Evolutionary conservation across 2,113 vertebrate species (phyloP).

Genomic region (Nannospalax galili): DNA sequence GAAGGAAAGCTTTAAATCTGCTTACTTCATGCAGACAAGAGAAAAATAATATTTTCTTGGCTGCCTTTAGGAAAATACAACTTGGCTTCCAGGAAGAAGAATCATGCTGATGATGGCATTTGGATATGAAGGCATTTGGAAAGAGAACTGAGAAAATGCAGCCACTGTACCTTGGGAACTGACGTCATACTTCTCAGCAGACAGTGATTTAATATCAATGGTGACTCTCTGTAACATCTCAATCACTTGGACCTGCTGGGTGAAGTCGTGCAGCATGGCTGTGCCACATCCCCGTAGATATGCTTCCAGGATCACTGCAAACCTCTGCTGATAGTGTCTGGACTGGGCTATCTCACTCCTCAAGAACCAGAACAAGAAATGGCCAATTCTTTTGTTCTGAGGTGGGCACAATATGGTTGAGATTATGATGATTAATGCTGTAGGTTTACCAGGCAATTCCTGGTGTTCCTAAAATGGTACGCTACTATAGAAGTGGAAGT

Average conservation of each 20-base stretch:
- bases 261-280: constrained; percentile 95
- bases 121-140: background rate
- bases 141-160: constrained; percentile 37
- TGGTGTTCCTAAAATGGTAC: background rate
- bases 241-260: constrained; percentile 95
- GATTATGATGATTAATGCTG: constrained; percentile 24
- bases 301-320: constrained; percentile 96
- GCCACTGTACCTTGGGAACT: constrained; percentile 93
- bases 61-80: background rate
- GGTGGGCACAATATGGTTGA: constrained; percentile 70
- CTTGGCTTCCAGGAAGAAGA: constrained; percentile 24
- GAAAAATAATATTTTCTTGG: background rate
- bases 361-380: constrained; percentile 99
- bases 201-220: constrained; percentile 94
- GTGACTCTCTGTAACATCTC: constrained; percentile 96
- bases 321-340: constrained; percentile 98
- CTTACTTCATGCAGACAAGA: constrained; percentile 7
- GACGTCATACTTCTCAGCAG: constrained; percentile 96
- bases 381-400: constrained; percentile 97
- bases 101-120: background rate
- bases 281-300: constrained; percentile 96
- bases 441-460: background rate
- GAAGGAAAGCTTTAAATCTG: constrained; percentile 26
- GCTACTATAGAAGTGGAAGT: constrained; percentile 28
- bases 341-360: constrained; percentile 99